Evolutionary conservation across 1,140 invertebrate genomes (phyloP).

Genomic region (Penaeus chinensis): DNA sequence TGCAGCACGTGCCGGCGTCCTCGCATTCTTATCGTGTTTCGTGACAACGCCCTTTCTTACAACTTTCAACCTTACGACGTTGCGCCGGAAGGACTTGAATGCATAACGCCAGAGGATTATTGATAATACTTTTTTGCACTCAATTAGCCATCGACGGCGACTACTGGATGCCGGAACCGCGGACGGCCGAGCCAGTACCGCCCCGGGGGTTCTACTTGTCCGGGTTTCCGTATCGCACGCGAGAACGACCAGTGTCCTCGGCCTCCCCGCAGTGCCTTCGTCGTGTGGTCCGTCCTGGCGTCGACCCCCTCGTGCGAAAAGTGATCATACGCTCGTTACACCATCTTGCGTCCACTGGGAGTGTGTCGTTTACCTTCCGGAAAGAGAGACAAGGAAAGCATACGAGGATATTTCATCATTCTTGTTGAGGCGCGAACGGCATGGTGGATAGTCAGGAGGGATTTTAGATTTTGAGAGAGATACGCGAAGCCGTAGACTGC

Average conservation of each 20-base stretch:
- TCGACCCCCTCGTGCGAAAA: background rate
- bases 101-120: background rate
- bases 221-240: background rate
- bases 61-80: background rate
- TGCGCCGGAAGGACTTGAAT: background rate
- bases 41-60: background rate
- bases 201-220: constrained; percentile 31
- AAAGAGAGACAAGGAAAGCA: no score
- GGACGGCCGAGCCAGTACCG: constrained; percentile 2
- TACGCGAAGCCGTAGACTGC: background rate
- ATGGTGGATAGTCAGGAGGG: no score
- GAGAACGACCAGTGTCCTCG: background rate
- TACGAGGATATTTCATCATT: no score
- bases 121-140: background rate
- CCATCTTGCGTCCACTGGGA: background rate
- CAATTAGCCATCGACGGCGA: background rate
- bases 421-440: no score
- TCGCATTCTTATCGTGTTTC: background rate
- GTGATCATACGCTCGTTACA: background rate
- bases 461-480: no score
- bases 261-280: background rate
- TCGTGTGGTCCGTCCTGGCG: background rate
- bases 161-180: background rate
- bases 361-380: no score
- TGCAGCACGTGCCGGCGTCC: constrained; percentile 30